These are phyloP conservation scores for Clarias gariepinus DNA, from an alignment of 2,113 vertebrate genomes.

Conservation along the genomic window DNA sequence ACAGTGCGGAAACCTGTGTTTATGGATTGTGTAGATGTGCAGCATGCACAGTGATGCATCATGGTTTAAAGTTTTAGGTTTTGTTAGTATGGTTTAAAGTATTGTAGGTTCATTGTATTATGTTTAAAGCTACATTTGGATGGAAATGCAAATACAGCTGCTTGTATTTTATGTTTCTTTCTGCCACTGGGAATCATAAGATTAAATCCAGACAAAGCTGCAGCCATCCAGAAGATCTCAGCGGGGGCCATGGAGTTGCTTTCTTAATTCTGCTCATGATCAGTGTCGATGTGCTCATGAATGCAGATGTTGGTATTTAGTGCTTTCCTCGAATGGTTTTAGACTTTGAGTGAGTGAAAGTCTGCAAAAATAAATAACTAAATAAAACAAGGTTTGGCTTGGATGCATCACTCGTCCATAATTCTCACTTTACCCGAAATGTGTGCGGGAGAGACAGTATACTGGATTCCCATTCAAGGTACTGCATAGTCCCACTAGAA, in stretches of 20 bases:
- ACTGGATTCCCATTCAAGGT: background rate
- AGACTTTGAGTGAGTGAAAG: background rate
- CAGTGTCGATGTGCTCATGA: background rate
- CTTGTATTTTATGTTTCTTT: background rate
- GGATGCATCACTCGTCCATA: background rate
- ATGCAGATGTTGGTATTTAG: background rate
- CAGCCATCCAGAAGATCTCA: background rate
- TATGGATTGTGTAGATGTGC: conserved; percentile 17
- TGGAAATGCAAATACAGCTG: background rate
- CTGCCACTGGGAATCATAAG: background rate
- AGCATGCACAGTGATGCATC: background rate
- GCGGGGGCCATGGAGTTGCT: background rate
- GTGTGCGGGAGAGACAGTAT: background rate
- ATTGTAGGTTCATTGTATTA: background rate
- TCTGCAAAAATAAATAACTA: background rate
- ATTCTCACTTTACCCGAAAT: background rate
- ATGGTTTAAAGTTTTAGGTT: background rate
- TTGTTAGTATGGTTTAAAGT: no score
- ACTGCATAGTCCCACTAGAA: background rate
- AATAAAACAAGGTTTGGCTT: background rate
- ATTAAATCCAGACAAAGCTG: background rate
- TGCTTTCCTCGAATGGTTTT: background rate
- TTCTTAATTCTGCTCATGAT: background rate
- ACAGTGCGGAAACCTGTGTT: background rate
- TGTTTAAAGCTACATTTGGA: background rate